A percentile compares a stretch with the other conserved stretches of the same genome.
phyloP scores from a whole-genome alignment of 2,113 vertebrate species.

The Petaurus breviceps region DNA sequence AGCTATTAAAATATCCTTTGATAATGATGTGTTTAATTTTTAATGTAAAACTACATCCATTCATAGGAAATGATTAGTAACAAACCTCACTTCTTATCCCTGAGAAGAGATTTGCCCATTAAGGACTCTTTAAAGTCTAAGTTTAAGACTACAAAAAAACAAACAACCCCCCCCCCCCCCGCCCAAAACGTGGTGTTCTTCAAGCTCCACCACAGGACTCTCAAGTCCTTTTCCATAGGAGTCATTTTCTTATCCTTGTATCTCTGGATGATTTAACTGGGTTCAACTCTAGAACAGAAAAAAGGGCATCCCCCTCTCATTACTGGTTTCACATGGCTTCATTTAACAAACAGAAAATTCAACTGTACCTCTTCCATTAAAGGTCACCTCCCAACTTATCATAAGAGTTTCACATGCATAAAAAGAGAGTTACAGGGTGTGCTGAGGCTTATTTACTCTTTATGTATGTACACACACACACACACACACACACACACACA shows the following conservation, averaged over 20 bases:
- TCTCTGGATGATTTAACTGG: neutral
- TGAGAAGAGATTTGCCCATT: neutral
- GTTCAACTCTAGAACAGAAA: neutral
- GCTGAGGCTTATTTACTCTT: neutral
- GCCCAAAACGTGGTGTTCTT: neutral
- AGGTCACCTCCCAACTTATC: neutral
- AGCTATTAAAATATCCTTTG: neutral
- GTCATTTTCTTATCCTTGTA: neutral
- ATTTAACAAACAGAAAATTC: neutral
- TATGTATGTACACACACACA: no score
- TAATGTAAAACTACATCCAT: neutral
- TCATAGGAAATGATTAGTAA: neutral
- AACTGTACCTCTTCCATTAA: neutral
- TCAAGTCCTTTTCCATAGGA: neutral
- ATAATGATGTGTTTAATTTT: neutral
- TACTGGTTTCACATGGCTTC: neutral
- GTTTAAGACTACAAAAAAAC: neutral
- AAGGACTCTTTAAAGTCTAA: neutral
- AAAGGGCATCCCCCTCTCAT: neutral
- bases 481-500: no score
- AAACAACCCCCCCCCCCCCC: neutral
- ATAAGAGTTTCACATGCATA: neutral
- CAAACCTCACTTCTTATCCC: neutral
- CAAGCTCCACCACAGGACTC: neutral
- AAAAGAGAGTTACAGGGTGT: neutral